Evolutionary conservation across 2,113 vertebrate species (phyloP).

Genomic region (Mustela lutreola): DNA sequence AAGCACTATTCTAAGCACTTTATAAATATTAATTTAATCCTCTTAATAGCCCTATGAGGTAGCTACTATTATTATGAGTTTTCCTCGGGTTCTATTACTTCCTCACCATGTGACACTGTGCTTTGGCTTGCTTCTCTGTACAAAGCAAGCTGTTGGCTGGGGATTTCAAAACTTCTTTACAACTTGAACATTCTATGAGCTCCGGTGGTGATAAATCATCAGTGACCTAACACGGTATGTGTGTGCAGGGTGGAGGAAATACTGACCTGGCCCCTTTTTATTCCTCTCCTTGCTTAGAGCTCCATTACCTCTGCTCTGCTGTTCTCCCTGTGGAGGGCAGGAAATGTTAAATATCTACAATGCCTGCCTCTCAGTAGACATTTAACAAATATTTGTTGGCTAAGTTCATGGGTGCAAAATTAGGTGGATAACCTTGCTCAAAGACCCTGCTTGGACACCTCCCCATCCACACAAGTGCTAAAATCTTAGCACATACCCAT

Average conservation of each 20-base stretch:
- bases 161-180: conserved; percentile 10
- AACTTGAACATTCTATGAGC: not conserved
- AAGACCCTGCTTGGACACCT: not conserved
- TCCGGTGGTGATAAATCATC: not conserved
- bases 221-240: not conserved
- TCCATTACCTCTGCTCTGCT: not conserved
- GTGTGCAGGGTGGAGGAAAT: not conserved
- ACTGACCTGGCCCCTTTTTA: not conserved
- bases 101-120: not conserved
- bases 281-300: not conserved
- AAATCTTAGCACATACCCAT: not conserved
- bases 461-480: not conserved
- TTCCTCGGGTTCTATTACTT: not conserved
- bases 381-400: conserved; percentile 34
- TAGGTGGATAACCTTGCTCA: not conserved
- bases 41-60: not conserved
- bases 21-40: not conserved
- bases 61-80: not conserved
- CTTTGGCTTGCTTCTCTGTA: conserved; percentile 2
- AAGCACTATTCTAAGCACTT: conserved; percentile 1
- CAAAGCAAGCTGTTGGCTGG: not conserved
- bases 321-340: not conserved
- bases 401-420: not conserved
- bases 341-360: conserved; percentile 20
- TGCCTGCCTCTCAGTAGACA: not conserved